Base-by-base conservation (phyloP, 2,113 vertebrate genomes). In the Kryptolebias marmoratus region DNA sequence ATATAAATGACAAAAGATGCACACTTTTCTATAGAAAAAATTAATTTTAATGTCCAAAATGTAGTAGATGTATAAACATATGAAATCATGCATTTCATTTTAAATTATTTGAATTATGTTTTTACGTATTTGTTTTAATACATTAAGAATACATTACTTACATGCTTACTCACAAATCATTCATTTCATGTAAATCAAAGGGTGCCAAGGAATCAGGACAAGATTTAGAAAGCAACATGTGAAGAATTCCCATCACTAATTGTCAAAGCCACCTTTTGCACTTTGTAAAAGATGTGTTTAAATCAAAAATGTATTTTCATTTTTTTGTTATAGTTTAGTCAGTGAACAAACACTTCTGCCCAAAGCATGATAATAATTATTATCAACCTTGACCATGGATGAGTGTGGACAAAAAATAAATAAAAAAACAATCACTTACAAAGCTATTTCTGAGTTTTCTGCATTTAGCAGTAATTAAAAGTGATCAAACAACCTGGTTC, bases 151-250 rank as follows among this genome's bases (percentile, higher is more conserved):
- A 22, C 22, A 22, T 22, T 22, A 22, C 22, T 22, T 22, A 22
- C 22, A 22, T 22, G 22, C 22, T 22, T 22, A 36, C 59, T 68
- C 53, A 11, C 27, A 66, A 72, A 68, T 45, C 52, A 49, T 1
- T 22, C 44, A 49, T 15, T 30, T 47, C 54, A 59, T 16, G 18
- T 60, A 18, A 77, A 60, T 32, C 68, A n/a, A 68, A 72, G 52
- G 31, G 56, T 16, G 32, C n/a, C 48, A 9, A 74, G 8, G 39
- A 30, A 65, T 74, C 39, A 68, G 31, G 58, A 62, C 44, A 65
- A 47, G 22, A 52, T 58, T 73, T 68, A 56, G 31, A 57, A n/a
- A 55, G 54, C 30, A 64, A 68, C 66, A 75, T 57, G 11, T 67
- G 47, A 22, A 22, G 22, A 22, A 22, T 22, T 61, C 16, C 6